Evolutionary conservation across 2,797 vertebrate species (phyloP).

Genomic region (Bufotes viridis): DNA sequence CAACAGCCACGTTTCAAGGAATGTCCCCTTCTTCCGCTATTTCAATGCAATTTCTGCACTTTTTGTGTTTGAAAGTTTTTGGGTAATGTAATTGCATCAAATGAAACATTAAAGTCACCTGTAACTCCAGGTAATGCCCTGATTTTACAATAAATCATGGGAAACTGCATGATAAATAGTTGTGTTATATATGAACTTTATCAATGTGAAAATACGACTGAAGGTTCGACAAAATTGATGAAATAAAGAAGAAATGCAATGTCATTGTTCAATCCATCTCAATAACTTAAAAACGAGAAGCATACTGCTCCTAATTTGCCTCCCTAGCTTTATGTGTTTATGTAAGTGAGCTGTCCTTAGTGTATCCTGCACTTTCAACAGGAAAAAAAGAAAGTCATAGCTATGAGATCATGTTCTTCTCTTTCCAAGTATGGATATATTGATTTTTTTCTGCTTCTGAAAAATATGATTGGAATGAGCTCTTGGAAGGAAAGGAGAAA

Average conservation of each 20-base stretch:
- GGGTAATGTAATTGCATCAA: too few species aligned
- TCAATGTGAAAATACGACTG: too few species aligned
- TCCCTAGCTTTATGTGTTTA: background rate
- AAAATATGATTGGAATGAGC: slow-evolving; percentile 55
- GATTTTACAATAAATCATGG: too few species aligned
- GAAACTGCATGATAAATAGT: background rate
- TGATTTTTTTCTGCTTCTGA: slow-evolving; percentile 47
- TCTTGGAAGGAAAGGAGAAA: slow-evolving; percentile 46
- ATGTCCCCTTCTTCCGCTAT: too few species aligned
- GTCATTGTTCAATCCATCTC: background rate
- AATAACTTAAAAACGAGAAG: background rate
- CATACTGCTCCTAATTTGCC: background rate
- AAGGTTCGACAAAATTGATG: too few species aligned
- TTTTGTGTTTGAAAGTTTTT: too few species aligned
- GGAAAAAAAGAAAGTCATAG: slow-evolving; percentile 2
- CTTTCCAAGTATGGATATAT: slow-evolving; percentile 55
- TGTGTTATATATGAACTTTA: background rate
- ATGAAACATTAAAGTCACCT: background rate
- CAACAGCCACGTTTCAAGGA: too few species aligned
- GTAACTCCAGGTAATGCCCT: background rate
- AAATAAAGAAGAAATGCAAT: background rate
- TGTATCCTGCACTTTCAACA: background rate
- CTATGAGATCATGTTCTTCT: slow-evolving; percentile 31
- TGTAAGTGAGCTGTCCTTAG: slow-evolving; percentile 6
- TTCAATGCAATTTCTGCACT: too few species aligned